phyloP scores from a whole-genome alignment of 1,140 invertebrate species.

The Drosophila ercepeae region DNA sequence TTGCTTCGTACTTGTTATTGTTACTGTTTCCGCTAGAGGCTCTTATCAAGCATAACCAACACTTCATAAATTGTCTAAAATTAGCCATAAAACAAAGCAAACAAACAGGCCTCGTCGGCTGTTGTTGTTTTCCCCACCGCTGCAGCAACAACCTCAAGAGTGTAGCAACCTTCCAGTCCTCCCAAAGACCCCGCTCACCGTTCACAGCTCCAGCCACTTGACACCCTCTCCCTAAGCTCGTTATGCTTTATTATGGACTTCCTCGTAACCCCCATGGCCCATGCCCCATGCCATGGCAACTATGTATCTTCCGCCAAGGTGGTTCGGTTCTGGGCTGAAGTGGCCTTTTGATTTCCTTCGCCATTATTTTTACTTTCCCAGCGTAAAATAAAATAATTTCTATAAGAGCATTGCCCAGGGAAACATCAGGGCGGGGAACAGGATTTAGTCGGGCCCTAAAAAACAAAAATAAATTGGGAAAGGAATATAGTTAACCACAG shows the following conservation, averaged over 20 bases:
- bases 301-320: constrained; percentile 6
- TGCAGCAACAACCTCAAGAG: constrained; percentile 41
- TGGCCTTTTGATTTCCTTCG: constrained; percentile 68
- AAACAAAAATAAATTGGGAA: constrained; percentile 8
- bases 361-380: constrained; percentile 66
- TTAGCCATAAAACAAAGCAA: constrained; percentile 72
- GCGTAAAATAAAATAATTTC: constrained; percentile 74
- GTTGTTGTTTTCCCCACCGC: constrained; percentile 15
- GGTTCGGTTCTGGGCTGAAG: constrained; percentile 41
- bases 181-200: not conserved
- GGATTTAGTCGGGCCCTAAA: constrained; percentile 19
- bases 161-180: constrained; percentile 22
- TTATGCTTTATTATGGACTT: constrained; percentile 52
- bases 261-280: not conserved
- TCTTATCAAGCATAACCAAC: constrained; percentile 76
- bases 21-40: constrained; percentile 42
- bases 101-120: constrained; percentile 18
- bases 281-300: constrained; percentile 32
- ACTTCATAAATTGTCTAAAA: constrained; percentile 82
- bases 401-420: constrained; percentile 56
- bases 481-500: constrained; percentile 61
- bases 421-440: not conserved
- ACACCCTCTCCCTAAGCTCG: constrained; percentile 20
- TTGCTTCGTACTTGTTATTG: constrained; percentile 50
- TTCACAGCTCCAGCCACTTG: not conserved